Base-by-base conservation (phyloP, 2,888 invertebrate genomes). In the Boloria euphrosyne region DNA sequence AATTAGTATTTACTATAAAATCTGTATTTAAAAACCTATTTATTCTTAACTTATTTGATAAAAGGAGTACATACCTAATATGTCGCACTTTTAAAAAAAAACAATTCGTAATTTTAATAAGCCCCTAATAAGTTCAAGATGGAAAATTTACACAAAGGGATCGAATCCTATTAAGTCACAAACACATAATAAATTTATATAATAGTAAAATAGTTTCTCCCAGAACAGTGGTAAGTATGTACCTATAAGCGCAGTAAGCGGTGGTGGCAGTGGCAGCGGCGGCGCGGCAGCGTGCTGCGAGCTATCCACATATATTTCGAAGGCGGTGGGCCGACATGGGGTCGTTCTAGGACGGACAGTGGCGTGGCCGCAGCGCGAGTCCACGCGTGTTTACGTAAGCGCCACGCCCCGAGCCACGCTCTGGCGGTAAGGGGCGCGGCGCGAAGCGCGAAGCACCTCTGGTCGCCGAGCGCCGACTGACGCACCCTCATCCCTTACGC, bases 331-430 rank as follows among this genome's bases (percentile, higher is more conserved):
- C 86, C 88, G 84, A 81, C 89, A 90, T 90, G 85, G 82, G 86
- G 85, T 87, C 86, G 85, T 79, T 82, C 83, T 81, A 75, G 89
- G 90, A 90, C 90, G 90, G 90, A 89, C 83, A 84, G 83, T 86
- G 85, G 83, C 82, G 85, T 85, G 86, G 89, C 86, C 87, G 85
- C 87, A 79, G 78, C 82, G 78, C 80, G 80, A 80, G 78, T 73
- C 79, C 85, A 85, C 89, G 89, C 90, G 88, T 92, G 91, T 92
- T 91, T 90, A 91, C 89, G 90, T 92, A 91, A 91, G 90, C 92
- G 92, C 91, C 92, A 92, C 92, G 91, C 92, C 92, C 92, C 91
- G 90, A 88, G 91, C 90, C 91, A 89, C 90, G 87, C 88, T 88
- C 78, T 81, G 77, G 78, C 90, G 85, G 85, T 87, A 80, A 86